A percentile compares a stretch with the other conserved stretches of the same genome.
Evolutionary conservation across 2,113 vertebrate genomes (phyloP).

Genomic region (Perognathus longimembris): DNA sequence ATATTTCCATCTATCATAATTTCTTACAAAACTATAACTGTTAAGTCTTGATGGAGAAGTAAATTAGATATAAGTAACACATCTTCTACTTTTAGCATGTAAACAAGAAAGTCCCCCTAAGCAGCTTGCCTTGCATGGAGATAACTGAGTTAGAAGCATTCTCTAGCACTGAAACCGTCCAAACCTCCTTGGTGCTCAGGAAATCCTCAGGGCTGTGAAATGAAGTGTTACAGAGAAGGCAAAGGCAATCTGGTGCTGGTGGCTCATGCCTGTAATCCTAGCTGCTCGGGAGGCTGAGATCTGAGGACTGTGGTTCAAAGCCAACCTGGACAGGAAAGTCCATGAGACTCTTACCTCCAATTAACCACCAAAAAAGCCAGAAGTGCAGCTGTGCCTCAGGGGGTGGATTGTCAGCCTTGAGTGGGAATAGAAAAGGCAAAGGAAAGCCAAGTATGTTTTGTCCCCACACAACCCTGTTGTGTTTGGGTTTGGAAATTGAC

Average conservation of each 20-base stretch:
- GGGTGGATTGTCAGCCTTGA: no score
- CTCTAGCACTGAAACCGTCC: neutral
- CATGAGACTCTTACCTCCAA: no score
- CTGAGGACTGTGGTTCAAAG: no score
- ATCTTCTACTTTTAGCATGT: constrained; percentile 18
- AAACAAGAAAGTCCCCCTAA: neutral
- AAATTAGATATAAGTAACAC: neutral
- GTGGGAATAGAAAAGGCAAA: neutral
- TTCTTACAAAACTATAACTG: neutral
- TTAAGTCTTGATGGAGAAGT: neutral
- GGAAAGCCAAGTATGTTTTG: neutral
- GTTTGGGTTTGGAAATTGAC: neutral
- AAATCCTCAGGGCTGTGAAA: neutral
- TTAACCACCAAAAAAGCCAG: no score
- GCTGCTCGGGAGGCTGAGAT: no score
- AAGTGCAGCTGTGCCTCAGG: no score
- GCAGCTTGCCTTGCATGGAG: neutral
- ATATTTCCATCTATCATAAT: neutral
- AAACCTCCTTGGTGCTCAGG: neutral
- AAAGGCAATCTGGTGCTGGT: no score
- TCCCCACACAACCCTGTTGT: neutral
- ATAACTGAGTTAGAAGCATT: neutral
- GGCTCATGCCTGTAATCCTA: no score
- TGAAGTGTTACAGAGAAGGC: neutral
- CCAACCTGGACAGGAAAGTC: no score